Conservation (phyloP, 2,797 vertebrate genomes). For the Monodelphis domestica region DNA sequence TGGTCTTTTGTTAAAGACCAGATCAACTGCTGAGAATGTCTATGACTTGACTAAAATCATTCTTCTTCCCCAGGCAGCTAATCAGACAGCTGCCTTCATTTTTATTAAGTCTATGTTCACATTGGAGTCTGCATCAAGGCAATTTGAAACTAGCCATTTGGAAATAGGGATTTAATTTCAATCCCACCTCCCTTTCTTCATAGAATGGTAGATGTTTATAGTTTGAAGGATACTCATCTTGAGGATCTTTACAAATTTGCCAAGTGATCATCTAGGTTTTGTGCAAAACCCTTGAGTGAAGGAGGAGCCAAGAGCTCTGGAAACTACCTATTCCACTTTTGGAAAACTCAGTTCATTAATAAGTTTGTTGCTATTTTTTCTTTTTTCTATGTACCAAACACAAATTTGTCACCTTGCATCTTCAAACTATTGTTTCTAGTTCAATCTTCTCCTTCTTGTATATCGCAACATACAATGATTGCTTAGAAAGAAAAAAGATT, state of each 20-base stretch:
- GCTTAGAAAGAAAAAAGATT: not conserved
- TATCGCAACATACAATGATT: not conserved
- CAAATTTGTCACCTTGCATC: not conserved
- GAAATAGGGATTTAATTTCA: not conserved
- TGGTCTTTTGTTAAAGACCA: not conserved
- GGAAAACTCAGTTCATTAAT: not conserved
- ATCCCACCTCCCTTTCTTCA: not conserved
- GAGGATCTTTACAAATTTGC: not conserved
- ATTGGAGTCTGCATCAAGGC: not conserved
- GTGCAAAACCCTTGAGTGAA: not conserved
- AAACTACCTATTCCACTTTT: not conserved
- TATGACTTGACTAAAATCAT: too few species aligned
- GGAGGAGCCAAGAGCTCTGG: not conserved
- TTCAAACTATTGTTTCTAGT: not conserved
- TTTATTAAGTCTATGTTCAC: not conserved
- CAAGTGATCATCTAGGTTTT: not conserved
- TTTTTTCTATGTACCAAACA: not conserved
- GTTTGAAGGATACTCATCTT: not conserved
- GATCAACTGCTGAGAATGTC: not conserved
- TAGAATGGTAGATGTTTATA: not conserved
- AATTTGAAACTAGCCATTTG: not conserved
- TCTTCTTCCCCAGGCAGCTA: not conserved
- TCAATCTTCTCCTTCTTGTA: not conserved
- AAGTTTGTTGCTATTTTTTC: not conserved
- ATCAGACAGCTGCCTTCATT: not conserved